Evolutionary conservation across 2,888 invertebrate species (phyloP), one percentile per base, ranked within the genome.

Genomic region (Dynastes tityus): DNA sequence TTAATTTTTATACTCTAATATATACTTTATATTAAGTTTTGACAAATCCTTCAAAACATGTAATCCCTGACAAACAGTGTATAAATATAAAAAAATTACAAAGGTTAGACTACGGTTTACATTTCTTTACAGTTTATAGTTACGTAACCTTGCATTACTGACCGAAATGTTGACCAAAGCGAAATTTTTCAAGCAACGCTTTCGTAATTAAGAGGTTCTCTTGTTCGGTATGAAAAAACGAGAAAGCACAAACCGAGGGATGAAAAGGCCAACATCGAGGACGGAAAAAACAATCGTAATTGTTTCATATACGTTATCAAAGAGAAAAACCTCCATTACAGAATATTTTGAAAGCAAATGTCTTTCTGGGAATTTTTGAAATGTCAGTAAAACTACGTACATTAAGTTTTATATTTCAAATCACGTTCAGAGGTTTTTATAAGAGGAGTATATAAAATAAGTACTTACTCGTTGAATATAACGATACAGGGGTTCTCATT

Each of bases 221-320:
- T 55, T 55, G 2, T 55, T 5, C 55, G 8, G 22, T 55, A n/a
- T 55, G 55, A n/a, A 55, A 55, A 55, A 55, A 9, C 2, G 22
- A n/a, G n/a, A 55, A 22, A 55, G 13, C 55, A 6, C n/a, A 22
- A 55, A 40, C 32, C 11, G 37, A 65, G n/a, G 32, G 65, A 45
- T 40, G 5, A 40, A n/a, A 65, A 65, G 40, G 65, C 40, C 29
- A 65, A 40, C 65, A 65, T 65, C 22, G 37, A 40, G 45, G 9
- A 65, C 0, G 32, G 5, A 65, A 13, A 65, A 65, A 65, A 16
- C 65, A 65, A 65, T 65, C n/a, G 65, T 65, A 65, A 45, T 40
- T 65, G 65, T 40, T 45, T 40, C 65, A 40, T 40, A 9, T 40
- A 65, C 37, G 65, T 40, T 40, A 65, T 65, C 65, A 65, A 65